Percentiles rank a stretch among this genome's conserved stretches.
Evolutionary conservation across 1,140 invertebrate genomes (phyloP).

Genomic region (Drosophila pallidifrons): DNA sequence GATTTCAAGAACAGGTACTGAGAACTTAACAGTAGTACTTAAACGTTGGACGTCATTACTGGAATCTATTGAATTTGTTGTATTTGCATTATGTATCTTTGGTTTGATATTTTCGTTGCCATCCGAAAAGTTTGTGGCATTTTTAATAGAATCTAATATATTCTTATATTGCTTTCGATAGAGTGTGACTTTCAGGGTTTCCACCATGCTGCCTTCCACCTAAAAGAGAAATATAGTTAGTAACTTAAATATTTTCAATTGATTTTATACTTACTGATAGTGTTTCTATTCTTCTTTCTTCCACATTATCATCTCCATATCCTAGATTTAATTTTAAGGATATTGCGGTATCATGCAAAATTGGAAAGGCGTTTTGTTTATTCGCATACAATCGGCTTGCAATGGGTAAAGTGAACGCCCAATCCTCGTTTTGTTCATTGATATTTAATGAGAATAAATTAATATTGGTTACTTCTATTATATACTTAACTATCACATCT

Average conservation of each 20-base stretch:
- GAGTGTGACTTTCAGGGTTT: slow-evolving; percentile 93
- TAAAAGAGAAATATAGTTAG: slow-evolving; percentile 77
- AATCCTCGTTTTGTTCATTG: slow-evolving; percentile 66
- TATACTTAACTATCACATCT: slow-evolving; percentile 59
- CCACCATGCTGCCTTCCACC: slow-evolving; percentile 92
- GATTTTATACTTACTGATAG: slow-evolving; percentile 49
- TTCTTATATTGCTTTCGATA: slow-evolving; percentile 95
- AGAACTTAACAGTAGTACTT: slow-evolving; percentile 87
- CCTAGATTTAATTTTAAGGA: slow-evolving; percentile 86
- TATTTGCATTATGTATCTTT: slow-evolving; percentile 39
- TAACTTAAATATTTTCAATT: neutral
- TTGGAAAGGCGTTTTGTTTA: slow-evolving; percentile 75
- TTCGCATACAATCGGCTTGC: slow-evolving; percentile 71
- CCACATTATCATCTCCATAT: slow-evolving; percentile 78
- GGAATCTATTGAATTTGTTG: slow-evolving; percentile 16
- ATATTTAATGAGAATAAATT: slow-evolving; percentile 93
- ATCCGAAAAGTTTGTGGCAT: slow-evolving; percentile 75
- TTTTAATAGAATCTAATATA: slow-evolving; percentile 91
- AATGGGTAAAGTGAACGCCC: slow-evolving; percentile 62
- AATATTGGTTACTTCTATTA: slow-evolving; percentile 91
- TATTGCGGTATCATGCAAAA: slow-evolving; percentile 89
- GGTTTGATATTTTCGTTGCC: slow-evolving; percentile 40
- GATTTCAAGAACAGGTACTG: slow-evolving; percentile 90
- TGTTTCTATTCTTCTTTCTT: slow-evolving; percentile 52
- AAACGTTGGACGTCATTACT: slow-evolving; percentile 39